Conservation (phyloP, 2,888 invertebrate genomes). For the Theretra japonica region DNA sequence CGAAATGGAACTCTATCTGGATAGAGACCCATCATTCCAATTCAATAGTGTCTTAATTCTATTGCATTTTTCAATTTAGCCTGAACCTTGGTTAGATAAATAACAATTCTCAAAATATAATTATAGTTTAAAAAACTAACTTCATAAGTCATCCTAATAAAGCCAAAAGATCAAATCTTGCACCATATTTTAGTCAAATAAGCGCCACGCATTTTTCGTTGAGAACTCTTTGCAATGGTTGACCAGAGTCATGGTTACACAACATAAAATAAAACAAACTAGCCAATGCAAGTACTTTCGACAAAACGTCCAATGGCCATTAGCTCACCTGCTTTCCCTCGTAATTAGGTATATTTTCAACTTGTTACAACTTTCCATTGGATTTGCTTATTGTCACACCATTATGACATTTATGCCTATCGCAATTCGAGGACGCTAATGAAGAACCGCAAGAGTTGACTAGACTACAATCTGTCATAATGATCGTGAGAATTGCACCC, state of each 20-base stretch:
- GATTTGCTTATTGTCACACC: conserved; percentile 45
- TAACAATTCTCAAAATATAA: no score
- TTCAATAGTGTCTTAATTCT: no score
- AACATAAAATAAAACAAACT: conserved; percentile 8
- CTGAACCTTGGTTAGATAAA: no score
- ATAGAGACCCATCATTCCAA: no score
- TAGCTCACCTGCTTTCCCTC: conserved; percentile 19
- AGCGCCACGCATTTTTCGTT: background rate
- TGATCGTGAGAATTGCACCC: conserved; percentile 34
- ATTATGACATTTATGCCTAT: conserved; percentile 41
- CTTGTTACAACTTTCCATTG: conserved; percentile 44
- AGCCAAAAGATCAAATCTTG: no score
- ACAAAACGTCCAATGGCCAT: conserved; percentile 11
- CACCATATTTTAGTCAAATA: no score
- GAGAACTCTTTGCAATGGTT: background rate
- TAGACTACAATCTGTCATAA: conserved; percentile 38
- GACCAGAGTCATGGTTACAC: background rate
- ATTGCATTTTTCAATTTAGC: no score
- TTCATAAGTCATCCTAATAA: no score
- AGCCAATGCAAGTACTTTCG: background rate
- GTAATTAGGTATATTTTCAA: conserved; percentile 26
- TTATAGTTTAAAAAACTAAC: no score
- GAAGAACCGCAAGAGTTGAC: conserved; percentile 39
- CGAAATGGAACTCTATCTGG: no score
- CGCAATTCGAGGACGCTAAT: conserved; percentile 41